A percentile compares a stretch with the other conserved stretches of the same genome.
phyloP scores from a whole-genome alignment of 2,797 vertebrate species.

The Arctocebus calabarensis region DNA sequence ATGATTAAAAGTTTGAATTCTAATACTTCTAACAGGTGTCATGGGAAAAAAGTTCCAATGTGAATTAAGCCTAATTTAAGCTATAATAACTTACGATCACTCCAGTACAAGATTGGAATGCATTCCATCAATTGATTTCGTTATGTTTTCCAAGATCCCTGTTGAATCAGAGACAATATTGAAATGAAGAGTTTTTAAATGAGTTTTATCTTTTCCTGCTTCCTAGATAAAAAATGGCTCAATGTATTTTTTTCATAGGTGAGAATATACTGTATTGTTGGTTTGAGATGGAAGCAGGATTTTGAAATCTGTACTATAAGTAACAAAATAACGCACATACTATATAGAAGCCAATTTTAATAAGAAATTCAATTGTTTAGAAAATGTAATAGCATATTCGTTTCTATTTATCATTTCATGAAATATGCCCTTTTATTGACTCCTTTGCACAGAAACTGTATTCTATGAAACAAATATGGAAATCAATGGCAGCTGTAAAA shows the following conservation, averaged over 20 bases:
- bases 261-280: background rate
- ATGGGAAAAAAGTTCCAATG: background rate
- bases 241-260: background rate
- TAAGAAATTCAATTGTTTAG: background rate
- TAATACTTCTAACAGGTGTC: background rate
- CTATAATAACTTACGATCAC: background rate
- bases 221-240: background rate
- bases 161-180: background rate
- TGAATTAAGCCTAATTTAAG: background rate
- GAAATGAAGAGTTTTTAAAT: background rate
- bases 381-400: background rate
- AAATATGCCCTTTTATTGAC: conserved; percentile 20
- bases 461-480: conserved; percentile 49
- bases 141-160: background rate
- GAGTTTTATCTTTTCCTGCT: background rate
- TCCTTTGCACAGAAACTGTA: background rate
- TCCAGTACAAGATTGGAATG: background rate
- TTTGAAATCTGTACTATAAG: background rate
- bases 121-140: background rate
- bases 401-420: conserved; percentile 22
- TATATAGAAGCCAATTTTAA: background rate
- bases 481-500: conserved; percentile 32
- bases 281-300: background rate
- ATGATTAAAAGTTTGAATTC: background rate
- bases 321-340: background rate